Conservation (phyloP, 1,140 invertebrate species). For the Ridgeia piscesae region DNA sequence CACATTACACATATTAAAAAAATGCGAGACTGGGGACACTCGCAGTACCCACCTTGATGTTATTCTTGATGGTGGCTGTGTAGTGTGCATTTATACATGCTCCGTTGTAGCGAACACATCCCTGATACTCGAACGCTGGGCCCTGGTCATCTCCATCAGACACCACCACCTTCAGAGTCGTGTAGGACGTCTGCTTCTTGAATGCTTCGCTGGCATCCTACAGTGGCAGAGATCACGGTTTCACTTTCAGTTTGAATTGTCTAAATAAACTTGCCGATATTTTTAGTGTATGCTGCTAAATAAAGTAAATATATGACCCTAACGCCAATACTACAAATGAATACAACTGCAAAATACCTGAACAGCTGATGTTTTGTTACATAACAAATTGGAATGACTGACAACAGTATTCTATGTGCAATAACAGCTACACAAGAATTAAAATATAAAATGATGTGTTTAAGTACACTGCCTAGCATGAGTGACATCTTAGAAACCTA, state of each 20-base stretch:
- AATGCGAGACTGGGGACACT: not conserved
- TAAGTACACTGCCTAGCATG: not conserved
- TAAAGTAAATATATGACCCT: too few relatives aligned
- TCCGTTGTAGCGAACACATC: conserved; percentile 27
- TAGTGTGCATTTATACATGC: conserved; percentile 34
- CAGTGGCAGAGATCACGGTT: conserved; percentile 4
- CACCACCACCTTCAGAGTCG: conserved; percentile 36
- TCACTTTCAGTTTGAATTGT: not conserved
- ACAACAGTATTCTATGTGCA: too few relatives aligned
- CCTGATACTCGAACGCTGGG: conserved; percentile 39
- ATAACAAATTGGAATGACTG: too few relatives aligned
- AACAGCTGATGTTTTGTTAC: too few relatives aligned
- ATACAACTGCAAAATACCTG: not conserved
- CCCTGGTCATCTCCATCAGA: conserved; percentile 43
- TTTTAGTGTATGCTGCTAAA: not conserved
- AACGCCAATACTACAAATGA: too few relatives aligned
- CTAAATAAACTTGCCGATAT: not conserved
- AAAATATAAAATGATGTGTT: not conserved
- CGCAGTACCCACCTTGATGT: conserved; percentile 19
- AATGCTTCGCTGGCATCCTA: not conserved
- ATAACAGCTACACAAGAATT: too few relatives aligned
- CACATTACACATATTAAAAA: too few relatives aligned
- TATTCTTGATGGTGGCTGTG: conserved; percentile 16
- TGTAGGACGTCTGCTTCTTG: conserved; percentile 8
- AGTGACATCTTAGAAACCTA: not conserved